Conservation (phyloP, 2,797 vertebrate genomes). For the Oreortyx pictus region DNA sequence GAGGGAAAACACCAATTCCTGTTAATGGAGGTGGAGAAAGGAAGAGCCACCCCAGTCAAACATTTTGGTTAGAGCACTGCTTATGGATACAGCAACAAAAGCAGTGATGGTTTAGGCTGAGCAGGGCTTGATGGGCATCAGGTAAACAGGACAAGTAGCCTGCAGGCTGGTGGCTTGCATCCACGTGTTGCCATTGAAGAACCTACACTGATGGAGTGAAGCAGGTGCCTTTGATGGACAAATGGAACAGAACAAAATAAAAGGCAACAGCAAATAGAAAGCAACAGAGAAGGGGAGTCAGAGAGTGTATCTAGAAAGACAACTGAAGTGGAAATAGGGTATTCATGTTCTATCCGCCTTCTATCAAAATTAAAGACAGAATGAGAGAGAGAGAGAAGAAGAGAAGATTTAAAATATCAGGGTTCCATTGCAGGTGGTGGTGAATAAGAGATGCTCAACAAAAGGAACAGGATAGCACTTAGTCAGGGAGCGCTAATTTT, state of each 20-base stretch:
- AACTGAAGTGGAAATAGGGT: not conserved
- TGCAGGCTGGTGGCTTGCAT: not conserved
- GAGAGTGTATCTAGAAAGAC: not conserved
- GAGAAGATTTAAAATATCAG: constrained; percentile 37
- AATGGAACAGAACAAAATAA: not conserved
- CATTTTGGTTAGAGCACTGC: not conserved
- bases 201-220: fast-evolving
- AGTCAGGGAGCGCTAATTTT: constrained; percentile 4
- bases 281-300: not conserved
- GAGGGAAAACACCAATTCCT: not conserved
- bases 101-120: not conserved
- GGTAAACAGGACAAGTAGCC: not conserved
- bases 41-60: fast-evolving
- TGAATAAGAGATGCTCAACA: constrained; percentile 34
- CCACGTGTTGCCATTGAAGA: not conserved
- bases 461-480: constrained; percentile 8
- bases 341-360: not conserved
- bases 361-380: not conserved
- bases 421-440: not conserved
- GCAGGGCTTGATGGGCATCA: not conserved
- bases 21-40: not conserved
- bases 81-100: fast-evolving
- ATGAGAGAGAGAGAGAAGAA: not conserved
- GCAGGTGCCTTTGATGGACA: not conserved
- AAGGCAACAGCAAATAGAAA: not conserved